These are phyloP conservation scores for Casuarius casuarius DNA, from an alignment of 2,113 vertebrate genomes.

Conservation along the genomic window DNA sequence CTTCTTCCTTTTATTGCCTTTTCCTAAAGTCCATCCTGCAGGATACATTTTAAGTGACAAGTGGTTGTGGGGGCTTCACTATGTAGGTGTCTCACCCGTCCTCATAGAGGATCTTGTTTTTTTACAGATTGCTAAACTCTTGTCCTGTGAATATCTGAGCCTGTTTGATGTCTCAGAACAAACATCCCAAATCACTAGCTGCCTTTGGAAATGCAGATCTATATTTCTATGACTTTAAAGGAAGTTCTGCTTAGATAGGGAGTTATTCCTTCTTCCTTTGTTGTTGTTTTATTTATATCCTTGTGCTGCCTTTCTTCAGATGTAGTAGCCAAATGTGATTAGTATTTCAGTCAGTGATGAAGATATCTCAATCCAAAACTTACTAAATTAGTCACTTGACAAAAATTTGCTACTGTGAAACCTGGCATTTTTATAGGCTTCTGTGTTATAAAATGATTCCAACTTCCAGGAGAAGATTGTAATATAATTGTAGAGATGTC, in stretches of 20 bases:
- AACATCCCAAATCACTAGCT: background rate
- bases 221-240: background rate
- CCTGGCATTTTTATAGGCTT: background rate
- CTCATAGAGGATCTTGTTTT: background rate
- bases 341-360: background rate
- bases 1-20: background rate
- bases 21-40: background rate
- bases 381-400: background rate
- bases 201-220: background rate
- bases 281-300: background rate
- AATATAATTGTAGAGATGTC: background rate
- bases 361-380: background rate
- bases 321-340: background rate
- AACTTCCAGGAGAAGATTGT: background rate
- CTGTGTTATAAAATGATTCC: background rate
- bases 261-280: background rate
- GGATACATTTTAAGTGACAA: background rate
- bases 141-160: background rate
- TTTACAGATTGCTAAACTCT: slow-evolving; percentile 29
- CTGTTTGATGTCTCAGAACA: background rate
- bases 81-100: background rate
- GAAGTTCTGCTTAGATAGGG: background rate
- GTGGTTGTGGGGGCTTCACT: background rate
- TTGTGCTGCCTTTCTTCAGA: background rate
- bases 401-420: background rate